Base-by-base conservation (phyloP, 53 echinoderm and acorn worm genomes). In the Apostichopus leukothele region DNA sequence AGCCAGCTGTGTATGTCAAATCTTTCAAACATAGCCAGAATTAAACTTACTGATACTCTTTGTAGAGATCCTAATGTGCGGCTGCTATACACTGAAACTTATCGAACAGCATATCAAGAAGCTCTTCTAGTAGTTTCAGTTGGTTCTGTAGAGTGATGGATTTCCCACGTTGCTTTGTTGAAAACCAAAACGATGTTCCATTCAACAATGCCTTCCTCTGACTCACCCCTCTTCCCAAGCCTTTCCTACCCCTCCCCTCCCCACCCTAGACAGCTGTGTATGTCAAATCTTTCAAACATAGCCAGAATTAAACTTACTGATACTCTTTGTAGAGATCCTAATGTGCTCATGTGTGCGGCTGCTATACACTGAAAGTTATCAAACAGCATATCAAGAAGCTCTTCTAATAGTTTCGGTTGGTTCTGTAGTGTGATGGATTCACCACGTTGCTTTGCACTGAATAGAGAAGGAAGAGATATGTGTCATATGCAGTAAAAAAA, bases 301-400 rank as follows among this genome's bases (percentile, higher is more conserved):
- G 5, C 57, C 7, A 9, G 7, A 26, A 76, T 11, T 7, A 13
- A 22, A 59, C 93, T 75, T 92, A 97, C 99, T 74, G 91, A 80
- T 5, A 94, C 88, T 91, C 96, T 92, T 27, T 99, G 94, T 6
- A 99, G 88, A 12, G 96, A 93, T 16, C 94, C 95, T 52, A 99
- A 87, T 9, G 93, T 91, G 59, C 91, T 89, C 95, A 92, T 91
- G 73, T 99, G 99, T 1, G 99, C 94, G 4, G 90, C 89, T 12
- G 99, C 99, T 16, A 99, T 96, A 76, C 96, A 99, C 55, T 94
- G 90, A 90, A 99, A 99, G 50, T 92, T 83, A 76, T 99, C 99
- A 99, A 99, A 99, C 67, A 99, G 89, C n/a, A 94, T 50, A 27
- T 99, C 99, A 39, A 99, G 77, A 7, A 99, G 94, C 39, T 99